Base-by-base conservation (phyloP, 2,888 invertebrate genomes). In the Iselma pallidipennis region DNA sequence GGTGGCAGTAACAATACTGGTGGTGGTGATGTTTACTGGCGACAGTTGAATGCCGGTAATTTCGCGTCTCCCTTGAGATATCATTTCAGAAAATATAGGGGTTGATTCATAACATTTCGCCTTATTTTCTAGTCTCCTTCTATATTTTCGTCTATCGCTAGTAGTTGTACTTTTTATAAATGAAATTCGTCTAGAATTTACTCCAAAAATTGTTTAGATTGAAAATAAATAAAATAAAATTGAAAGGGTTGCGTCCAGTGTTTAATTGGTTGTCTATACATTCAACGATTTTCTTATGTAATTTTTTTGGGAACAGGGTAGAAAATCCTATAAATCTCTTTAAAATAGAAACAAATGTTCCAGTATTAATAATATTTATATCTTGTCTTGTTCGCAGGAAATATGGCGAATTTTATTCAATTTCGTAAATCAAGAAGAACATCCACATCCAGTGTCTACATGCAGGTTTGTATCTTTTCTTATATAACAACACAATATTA, bases 1-100 rank as follows among this genome's bases (percentile, higher is more conserved):
- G 33, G 33, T 33, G 53, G 51, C 54, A 67, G 69, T 68, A 70
- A 69, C 71, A 16, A 16, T 37, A n/a, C n/a, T n/a, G n/a, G 63
- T 68, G 64, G 42, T 62, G 64, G 51, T 66, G 68, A 62, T 73
- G 72, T 73, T 73, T 73, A 72, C 70, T 71, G 16, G 74, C 71
- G 71, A 74, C 72, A 71, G 71, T 69, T 72, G 72, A 71, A 71
- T 71, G 72, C 63, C 64, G 67, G 71, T 71, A 73, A 74, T 73
- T 71, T 66, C 69, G 61, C 67, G 63, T 65, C 68, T 71, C 73
- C 69, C 72, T 56, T 50, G 70, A 67, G 73, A 71, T 67, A 66
- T 66, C 69, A 66, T 69, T 67, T 61, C 49, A 50, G 59, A 50
- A 55, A 62, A 58, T 62, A 62, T 62, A 37, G 14, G 37, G 16